Evolutionary conservation across 2,113 vertebrate genomes (phyloP), one percentile per base, ranked within the genome.

Genomic region (Piaya cayana): DNA sequence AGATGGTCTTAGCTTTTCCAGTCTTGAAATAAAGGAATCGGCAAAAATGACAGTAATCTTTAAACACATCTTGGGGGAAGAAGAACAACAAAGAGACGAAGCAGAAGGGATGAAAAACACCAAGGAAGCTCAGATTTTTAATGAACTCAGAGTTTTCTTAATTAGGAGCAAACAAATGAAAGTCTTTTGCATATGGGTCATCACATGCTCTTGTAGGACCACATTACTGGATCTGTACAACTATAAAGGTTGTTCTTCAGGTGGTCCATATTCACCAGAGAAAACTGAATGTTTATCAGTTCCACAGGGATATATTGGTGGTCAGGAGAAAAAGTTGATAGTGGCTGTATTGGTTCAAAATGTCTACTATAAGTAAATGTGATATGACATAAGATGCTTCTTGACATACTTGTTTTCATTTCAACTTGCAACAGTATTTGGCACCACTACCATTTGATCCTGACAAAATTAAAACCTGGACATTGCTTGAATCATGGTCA

Each of bases 361-460:
- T 30, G 27, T 11, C 14, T 47, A 7, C 26, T 78, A 14, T 8
- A 58, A 75, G 15, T 27, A 79, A 75, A 64, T 1, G 0, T 39
- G 22, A 56, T 43, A 75, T 7, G 15, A 83, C 5, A 39, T 53
- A 58, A 37, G 34, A 43, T 0, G 3, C 43, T 60, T 14, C 20
- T 36, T 60, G 58, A 74, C 34, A 49, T 34, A 62, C 71, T n/a
- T 72, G 68, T 88, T 92, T 95, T 77, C 43, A 90, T 79, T 95
- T 96, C 81, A 94, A 90, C 74, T 72, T 76, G 71, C 74, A 95
- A 70, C 70, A 70, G 26, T 30, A 79, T 90, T 75, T 89, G 58
- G 47, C 50, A 79, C 59, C 63, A 30, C 65, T 42, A 84, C 32
- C 17, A n/a, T 68, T 23, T 68, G 45, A 45, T 83, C 72, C 74